A percentile compares a stretch with the other conserved stretches of the same genome.
These are phyloP conservation scores for Drosophila rellima DNA, from an alignment of 2,888 invertebrate species.

Conservation along the genomic window DNA sequence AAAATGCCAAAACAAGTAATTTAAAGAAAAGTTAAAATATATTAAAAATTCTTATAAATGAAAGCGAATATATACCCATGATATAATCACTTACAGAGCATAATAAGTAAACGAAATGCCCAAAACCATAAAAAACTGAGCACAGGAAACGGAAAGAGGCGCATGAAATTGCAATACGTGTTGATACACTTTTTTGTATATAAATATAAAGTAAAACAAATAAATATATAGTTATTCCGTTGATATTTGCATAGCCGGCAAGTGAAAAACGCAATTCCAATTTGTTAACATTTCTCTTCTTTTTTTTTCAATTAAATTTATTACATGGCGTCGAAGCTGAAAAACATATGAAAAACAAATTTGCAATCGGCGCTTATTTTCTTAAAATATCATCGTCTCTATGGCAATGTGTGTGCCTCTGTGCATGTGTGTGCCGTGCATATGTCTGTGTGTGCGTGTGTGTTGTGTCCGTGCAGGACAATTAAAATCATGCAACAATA, in stretches of 20 bases:
- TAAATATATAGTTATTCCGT: not conserved
- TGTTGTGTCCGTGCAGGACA: slow-evolving; percentile 50
- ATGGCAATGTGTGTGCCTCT: slow-evolving; percentile 35
- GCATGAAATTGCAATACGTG: slow-evolving; percentile 66
- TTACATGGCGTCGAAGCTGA: slow-evolving; percentile 51
- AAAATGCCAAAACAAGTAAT: not conserved
- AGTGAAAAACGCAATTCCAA: slow-evolving; percentile 65
- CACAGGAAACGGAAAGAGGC: slow-evolving; percentile 38
- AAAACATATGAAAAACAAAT: slow-evolving; percentile 68
- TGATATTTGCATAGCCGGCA: slow-evolving; percentile 12
- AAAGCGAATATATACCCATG: not conserved
- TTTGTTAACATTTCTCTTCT: slow-evolving; percentile 70
- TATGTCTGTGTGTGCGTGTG: slow-evolving; percentile 20
- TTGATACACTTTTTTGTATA: slow-evolving; percentile 1
- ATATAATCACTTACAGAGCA: not conserved
- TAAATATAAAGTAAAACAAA: slow-evolving; percentile 6
- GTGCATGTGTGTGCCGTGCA: slow-evolving; percentile 10
- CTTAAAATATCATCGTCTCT: slow-evolving; percentile 67
- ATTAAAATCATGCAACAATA: slow-evolving; percentile 72
- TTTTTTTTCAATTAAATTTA: slow-evolving; percentile 74
- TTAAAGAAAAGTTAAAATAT: no score
- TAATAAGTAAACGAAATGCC: slow-evolving; percentile 12
- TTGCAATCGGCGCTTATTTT: slow-evolving; percentile 77
- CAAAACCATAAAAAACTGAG: not conserved
- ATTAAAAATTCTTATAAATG: not conserved